phyloP scores from a whole-genome alignment of 92 coral and sea anemone species.

The Pocillopora grandis region DNA sequence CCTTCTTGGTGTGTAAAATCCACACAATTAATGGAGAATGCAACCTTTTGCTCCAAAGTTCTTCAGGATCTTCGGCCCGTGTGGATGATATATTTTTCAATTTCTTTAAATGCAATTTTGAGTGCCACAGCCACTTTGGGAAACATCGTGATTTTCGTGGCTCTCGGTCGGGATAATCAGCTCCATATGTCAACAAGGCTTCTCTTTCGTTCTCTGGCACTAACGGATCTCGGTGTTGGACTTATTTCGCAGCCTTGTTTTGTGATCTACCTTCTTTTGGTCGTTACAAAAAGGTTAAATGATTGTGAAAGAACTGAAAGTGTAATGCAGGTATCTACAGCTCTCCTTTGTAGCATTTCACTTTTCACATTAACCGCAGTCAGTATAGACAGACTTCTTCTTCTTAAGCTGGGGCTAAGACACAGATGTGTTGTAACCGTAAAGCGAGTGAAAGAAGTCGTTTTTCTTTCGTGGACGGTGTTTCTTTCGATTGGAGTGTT shows the following conservation, averaged over 20 bases:
- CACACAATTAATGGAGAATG: too few relatives aligned
- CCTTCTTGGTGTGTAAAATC: too few relatives aligned
- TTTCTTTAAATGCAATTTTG: slow-evolving; percentile 3
- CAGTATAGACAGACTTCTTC: slow-evolving; percentile 22
- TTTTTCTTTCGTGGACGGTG: not conserved
- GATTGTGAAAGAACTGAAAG: not conserved
- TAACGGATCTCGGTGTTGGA: slow-evolving; percentile 24
- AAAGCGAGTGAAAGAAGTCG: not conserved
- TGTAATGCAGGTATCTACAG: not conserved
- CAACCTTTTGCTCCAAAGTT: not conserved
- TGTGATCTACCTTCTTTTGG: not conserved
- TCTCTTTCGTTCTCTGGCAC: slow-evolving; percentile 19
- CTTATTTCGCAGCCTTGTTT: slow-evolving; percentile 14
- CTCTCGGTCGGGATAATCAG: not conserved
- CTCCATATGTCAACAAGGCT: slow-evolving; percentile 6
- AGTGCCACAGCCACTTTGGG: not conserved
- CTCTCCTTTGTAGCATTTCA: slow-evolving; percentile 20
- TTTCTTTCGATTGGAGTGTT: not conserved
- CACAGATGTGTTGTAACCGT: slow-evolving; percentile 9
- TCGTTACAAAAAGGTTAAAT: not conserved
- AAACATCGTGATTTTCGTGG: slow-evolving; percentile 8
- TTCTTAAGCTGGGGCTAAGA: slow-evolving; percentile 9
- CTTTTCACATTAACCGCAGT: slow-evolving; percentile 7
- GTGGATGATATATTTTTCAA: slow-evolving; percentile 2
- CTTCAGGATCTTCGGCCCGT: not conserved